A percentile compares a stretch with the other conserved stretches of the same genome.
These are phyloP conservation scores for Labrus mixtus DNA, from an alignment of 2,113 vertebrate species.

Conservation along the genomic window DNA sequence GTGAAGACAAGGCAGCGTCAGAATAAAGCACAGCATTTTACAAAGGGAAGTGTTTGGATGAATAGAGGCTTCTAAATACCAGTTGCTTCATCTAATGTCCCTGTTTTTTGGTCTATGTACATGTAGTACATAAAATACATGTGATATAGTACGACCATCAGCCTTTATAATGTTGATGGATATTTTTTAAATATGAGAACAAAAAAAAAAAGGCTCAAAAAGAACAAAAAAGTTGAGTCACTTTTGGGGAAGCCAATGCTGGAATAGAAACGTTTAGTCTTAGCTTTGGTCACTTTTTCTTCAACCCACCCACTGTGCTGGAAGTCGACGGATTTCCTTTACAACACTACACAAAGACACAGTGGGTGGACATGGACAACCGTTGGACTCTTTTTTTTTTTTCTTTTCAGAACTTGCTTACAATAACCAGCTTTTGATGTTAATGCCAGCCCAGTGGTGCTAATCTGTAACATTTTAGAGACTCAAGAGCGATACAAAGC, in stretches of 20 bases:
- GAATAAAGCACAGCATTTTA: conserved; percentile 47
- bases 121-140: conserved; percentile 40
- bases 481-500: conserved; percentile 34
- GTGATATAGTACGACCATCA: conserved; percentile 49
- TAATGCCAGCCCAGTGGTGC: conserved; percentile 66
- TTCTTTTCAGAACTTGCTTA: conserved; percentile 57
- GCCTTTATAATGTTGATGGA: conserved; percentile 61
- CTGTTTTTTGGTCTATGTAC: conserved; percentile 42
- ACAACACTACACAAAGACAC: conserved; percentile 60
- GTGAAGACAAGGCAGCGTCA: conserved; percentile 49
- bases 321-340: conserved; percentile 67
- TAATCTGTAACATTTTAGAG: conserved; percentile 60
- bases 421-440: conserved; percentile 50
- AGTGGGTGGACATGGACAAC: conserved; percentile 50
- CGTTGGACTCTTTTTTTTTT: conserved; percentile 35
- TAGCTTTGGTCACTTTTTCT: conserved; percentile 53
- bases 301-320: conserved; percentile 45
- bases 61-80: conserved; percentile 66
- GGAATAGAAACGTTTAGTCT: conserved; percentile 20
- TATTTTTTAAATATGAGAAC: conserved; percentile 48
- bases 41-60: conserved; percentile 68
- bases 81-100: conserved; percentile 15
- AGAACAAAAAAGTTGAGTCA: not conserved
- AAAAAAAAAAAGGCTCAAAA: not conserved
- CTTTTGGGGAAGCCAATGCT: conserved; percentile 10